Percentiles rank a stretch among this genome's conserved stretches.
Conservation (phyloP, 2,797 vertebrate species). For the Danio albolineatus region DNA sequence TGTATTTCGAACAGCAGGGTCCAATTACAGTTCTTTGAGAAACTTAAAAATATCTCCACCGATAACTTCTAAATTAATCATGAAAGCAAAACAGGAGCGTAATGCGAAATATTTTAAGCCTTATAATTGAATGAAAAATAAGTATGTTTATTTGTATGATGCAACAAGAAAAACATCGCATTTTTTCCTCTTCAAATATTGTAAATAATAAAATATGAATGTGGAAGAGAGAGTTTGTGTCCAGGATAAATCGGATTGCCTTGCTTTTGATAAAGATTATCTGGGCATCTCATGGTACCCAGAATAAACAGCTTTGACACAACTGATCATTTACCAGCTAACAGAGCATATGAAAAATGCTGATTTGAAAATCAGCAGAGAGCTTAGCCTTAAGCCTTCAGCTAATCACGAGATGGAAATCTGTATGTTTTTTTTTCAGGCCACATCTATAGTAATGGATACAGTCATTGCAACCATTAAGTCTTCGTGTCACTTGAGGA, state of each 20-base stretch:
- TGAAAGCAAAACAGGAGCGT: constrained; percentile 25
- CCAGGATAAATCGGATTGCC: neutral
- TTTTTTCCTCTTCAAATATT: constrained; percentile 12
- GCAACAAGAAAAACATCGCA: constrained; percentile 6
- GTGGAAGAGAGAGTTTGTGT: neutral
- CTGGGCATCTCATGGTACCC: constrained; percentile 22
- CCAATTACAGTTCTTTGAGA: constrained; percentile 43
- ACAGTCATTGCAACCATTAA: neutral
- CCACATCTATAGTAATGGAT: neutral
- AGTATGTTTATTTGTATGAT: neutral
- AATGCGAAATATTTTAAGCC: constrained; percentile 3
- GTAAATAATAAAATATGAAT: constrained; percentile 50
- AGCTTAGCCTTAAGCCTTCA: constrained; percentile 11
- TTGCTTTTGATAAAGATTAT: constrained; percentile 37
- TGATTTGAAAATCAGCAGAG: constrained; percentile 5
- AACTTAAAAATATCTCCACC: constrained; percentile 29
- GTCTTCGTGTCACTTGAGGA: constrained; percentile 4
- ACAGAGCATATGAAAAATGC: constrained; percentile 15
- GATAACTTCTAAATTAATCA: constrained; percentile 43
- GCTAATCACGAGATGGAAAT: neutral
- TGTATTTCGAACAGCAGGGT: constrained; percentile 30
- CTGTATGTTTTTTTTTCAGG: neutral
- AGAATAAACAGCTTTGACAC: constrained; percentile 19
- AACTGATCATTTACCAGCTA: constrained; percentile 33
- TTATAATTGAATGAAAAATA: constrained; percentile 4